A percentile compares a stretch with the other conserved stretches of the same genome.
These are phyloP conservation scores for Nymphalis io DNA, from an alignment of 1,140 invertebrate species.

Conservation along the genomic window DNA sequence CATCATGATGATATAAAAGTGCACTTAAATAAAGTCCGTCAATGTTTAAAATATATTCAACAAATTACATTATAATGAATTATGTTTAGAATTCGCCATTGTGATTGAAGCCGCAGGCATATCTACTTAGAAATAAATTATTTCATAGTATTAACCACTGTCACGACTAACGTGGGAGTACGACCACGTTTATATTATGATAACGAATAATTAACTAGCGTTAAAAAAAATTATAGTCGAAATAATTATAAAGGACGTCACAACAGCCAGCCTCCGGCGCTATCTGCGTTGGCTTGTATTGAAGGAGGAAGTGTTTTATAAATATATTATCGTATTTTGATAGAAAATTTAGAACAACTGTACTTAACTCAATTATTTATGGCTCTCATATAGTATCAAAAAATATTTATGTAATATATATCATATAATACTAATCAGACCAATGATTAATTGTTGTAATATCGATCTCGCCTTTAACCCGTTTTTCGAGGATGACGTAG, in stretches of 20 bases:
- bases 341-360: background rate
- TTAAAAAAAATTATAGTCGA: constrained; percentile 10
- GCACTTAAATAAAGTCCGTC: too few relatives aligned
- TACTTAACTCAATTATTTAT: constrained; percentile 1
- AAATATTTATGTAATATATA: background rate
- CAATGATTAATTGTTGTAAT: background rate
- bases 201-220: constrained; percentile 32
- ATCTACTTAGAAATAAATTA: constrained; percentile 60
- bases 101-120: constrained; percentile 15
- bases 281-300: background rate
- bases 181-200: constrained; percentile 45
- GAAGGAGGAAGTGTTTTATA: background rate
- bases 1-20: too few relatives aligned
- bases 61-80: too few relatives aligned
- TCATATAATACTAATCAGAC: background rate
- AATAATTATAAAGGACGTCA: constrained; percentile 8
- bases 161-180: constrained; percentile 57
- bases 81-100: background rate
- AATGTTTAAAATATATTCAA: too few relatives aligned
- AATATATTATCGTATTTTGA: background rate
- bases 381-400: background rate
- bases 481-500: too few relatives aligned
- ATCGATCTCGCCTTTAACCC: too few relatives aligned
- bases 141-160: constrained; percentile 43
- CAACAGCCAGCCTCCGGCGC: background rate